These are phyloP conservation scores for Rhizomys pruinosus DNA, from an alignment of 2,113 vertebrate species.

Conservation along the genomic window DNA sequence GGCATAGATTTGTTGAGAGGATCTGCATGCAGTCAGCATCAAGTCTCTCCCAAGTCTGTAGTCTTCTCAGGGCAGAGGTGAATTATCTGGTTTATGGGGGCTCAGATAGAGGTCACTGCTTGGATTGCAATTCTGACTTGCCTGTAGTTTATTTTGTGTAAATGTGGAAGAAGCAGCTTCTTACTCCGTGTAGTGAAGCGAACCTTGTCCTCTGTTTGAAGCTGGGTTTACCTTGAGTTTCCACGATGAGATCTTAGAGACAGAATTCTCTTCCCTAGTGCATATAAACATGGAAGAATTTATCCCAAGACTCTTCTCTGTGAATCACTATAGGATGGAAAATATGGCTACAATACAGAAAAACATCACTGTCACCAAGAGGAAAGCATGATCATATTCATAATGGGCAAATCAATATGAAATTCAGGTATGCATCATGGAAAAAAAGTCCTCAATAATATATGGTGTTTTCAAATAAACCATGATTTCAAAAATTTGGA, in stretches of 20 bases:
- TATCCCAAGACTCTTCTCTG: constrained; percentile 17
- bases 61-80: constrained; percentile 73
- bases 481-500: not conserved
- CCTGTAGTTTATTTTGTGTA: constrained; percentile 79
- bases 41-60: constrained; percentile 30
- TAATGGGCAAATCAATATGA: not conserved
- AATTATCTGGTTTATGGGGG: constrained; percentile 79
- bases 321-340: not conserved
- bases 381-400: not conserved
- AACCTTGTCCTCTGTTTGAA: constrained; percentile 77
- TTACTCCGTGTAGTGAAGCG: constrained; percentile 73
- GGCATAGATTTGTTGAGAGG: constrained; percentile 28
- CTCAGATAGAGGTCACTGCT: constrained; percentile 81
- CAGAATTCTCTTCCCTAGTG: constrained; percentile 57
- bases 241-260: constrained; percentile 73
- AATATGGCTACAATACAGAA: constrained; percentile 40
- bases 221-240: constrained; percentile 74
- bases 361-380: not conserved
- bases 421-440: not conserved
- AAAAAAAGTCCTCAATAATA: not conserved
- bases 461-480: not conserved
- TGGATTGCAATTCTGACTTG: constrained; percentile 76
- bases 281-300: constrained; percentile 65
- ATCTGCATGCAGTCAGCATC: constrained; percentile 60
- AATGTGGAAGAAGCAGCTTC: constrained; percentile 76